A percentile compares a stretch with the other conserved stretches of the same genome.
These are phyloP conservation scores for Monochamus saltuarius DNA, from an alignment of 1,140 invertebrate genomes.

Conservation along the genomic window DNA sequence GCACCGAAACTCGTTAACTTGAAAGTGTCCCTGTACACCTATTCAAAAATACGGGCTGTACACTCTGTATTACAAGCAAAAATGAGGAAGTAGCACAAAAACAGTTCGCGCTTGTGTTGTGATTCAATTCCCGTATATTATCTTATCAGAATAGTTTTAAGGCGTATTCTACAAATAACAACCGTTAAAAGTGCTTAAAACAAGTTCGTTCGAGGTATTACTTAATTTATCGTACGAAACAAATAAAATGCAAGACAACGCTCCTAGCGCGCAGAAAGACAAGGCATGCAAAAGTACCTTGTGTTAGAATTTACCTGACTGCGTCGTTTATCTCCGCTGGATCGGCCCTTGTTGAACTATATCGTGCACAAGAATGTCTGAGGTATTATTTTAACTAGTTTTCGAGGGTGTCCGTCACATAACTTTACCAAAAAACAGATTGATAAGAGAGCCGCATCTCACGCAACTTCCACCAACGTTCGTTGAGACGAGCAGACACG, in stretches of 20 bases:
- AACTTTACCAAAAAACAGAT: conserved; percentile 21
- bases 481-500: conserved; percentile 27
- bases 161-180: conserved; percentile 5
- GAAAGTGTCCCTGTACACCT: too few relatives aligned
- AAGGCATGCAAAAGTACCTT: conserved; percentile 33
- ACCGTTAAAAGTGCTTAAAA: not conserved
- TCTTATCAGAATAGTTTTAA: conserved; percentile 13
- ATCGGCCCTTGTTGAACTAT: conserved; percentile 7
- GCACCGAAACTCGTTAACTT: too few relatives aligned
- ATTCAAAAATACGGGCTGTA: too few relatives aligned
- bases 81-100: too few relatives aligned
- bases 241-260: conserved; percentile 27
- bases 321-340: conserved; percentile 16
- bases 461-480: conserved; percentile 27
- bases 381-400: conserved; percentile 26
- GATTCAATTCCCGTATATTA: not conserved
- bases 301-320: conserved; percentile 29
- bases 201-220: not conserved
- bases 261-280: conserved; percentile 29
- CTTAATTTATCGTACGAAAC: too few relatives aligned
- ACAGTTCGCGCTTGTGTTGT: conserved; percentile 7
- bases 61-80: too few relatives aligned
- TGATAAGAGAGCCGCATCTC: conserved; percentile 26
- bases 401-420: conserved; percentile 28
- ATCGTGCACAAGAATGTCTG: conserved; percentile 1